Evolutionary conservation across 2,113 vertebrate species (phyloP).

Genomic region (Pomatostomus ruficeps): DNA sequence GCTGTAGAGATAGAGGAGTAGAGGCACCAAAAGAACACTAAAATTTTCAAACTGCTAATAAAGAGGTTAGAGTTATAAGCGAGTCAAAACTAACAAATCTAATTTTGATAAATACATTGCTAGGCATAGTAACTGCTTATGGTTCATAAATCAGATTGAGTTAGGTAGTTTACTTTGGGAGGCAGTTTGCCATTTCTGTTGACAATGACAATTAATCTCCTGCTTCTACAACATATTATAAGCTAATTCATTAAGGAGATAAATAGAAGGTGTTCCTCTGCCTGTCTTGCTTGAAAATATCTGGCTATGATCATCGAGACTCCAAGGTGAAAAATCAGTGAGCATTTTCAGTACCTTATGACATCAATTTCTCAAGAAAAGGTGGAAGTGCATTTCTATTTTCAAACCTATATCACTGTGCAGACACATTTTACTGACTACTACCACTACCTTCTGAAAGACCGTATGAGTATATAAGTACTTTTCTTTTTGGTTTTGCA

Average conservation of each 20-base stretch:
- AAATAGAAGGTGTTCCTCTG: background rate
- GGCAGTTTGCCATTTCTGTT: background rate
- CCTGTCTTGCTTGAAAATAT: background rate
- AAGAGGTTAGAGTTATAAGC: background rate
- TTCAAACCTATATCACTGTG: accelerated
- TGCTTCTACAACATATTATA: background rate
- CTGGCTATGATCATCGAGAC: background rate
- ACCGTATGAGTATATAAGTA: accelerated
- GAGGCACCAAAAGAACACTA: background rate
- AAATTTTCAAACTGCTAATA: background rate
- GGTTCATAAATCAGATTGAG: background rate
- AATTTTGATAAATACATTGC: background rate
- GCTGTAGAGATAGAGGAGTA: background rate
- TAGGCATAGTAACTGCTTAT: background rate
- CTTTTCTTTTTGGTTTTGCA: background rate
- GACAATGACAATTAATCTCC: background rate
- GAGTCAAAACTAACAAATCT: background rate
- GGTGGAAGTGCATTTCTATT: background rate
- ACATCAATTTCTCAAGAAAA: background rate
- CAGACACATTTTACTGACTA: background rate
- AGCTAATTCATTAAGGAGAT: background rate
- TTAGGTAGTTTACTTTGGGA: background rate
- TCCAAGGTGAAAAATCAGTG: background rate
- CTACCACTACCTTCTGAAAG: background rate
- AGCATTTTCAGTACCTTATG: background rate